phyloP scores from a whole-genome alignment of 2,113 vertebrate genomes.

The Sporophila hypoxantha region DNA sequence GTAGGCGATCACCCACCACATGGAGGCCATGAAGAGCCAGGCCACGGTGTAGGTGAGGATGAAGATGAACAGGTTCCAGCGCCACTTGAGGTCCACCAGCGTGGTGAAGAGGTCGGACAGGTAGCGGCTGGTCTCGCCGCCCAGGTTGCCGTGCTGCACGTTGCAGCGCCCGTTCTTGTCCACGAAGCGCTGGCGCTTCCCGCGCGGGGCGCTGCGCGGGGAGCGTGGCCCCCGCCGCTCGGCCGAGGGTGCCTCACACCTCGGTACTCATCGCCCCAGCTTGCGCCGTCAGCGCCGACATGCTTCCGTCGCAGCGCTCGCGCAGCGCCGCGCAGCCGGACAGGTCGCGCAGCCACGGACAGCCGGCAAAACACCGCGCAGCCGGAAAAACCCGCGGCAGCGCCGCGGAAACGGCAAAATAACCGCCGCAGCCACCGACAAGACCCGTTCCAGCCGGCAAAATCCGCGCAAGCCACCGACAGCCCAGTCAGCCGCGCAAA shows the following conservation, averaged over 20 bases:
- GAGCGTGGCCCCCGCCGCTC: conserved; percentile 83
- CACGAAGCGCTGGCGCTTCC: conserved; percentile 95
- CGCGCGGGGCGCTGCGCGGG: conserved; percentile 70
- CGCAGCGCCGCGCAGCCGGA: not conserved
- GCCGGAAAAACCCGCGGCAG: too few relatives aligned
- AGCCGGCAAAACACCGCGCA: not conserved
- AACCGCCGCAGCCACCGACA: not conserved
- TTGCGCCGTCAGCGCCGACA: conserved; percentile 97
- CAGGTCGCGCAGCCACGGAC: too few relatives aligned
- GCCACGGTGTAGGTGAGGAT: conserved; percentile 97
- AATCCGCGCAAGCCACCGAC: not conserved
- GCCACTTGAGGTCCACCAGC: conserved; percentile 98
- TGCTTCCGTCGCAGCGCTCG: conserved; percentile 36
- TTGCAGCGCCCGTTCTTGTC: conserved; percentile 99
- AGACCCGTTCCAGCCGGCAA: too few relatives aligned
- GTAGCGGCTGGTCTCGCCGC: conserved; percentile 94
- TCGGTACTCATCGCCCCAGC: conserved; percentile 98
- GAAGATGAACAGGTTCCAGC: conserved; percentile 98
- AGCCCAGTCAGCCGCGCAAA: too few relatives aligned
- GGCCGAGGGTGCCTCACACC: conserved; percentile 95
- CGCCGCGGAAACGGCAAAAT: too few relatives aligned
- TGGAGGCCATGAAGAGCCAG: conserved; percentile 98
- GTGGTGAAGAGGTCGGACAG: conserved; percentile 98
- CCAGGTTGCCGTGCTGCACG: conserved; percentile 98
- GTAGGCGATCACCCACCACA: conserved; percentile 99